These are phyloP conservation scores for Ophion costatus DNA, from an alignment of 2,888 invertebrate genomes.

Conservation along the genomic window DNA sequence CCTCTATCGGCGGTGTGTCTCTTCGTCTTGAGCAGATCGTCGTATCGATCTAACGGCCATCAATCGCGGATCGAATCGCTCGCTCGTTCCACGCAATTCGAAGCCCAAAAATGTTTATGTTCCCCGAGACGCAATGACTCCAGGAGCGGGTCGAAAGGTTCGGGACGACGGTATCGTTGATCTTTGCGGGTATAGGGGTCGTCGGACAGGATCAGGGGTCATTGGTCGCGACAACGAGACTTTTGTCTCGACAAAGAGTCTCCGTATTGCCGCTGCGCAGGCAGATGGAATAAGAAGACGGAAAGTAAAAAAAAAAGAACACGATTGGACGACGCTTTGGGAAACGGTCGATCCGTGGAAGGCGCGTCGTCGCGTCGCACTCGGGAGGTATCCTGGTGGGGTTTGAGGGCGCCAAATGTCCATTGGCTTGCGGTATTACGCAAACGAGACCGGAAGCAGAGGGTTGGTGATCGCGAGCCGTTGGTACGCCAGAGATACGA, in stretches of 20 bases:
- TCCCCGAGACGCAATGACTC: neutral
- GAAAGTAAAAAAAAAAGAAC: too few species aligned
- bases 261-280: neutral
- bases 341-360: conserved; percentile 67
- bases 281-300: neutral
- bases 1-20: neutral
- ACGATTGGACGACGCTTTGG: conserved; percentile 15
- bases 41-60: neutral
- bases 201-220: neutral
- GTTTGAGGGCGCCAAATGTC: conserved; percentile 52
- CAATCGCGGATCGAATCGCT: too few species aligned
- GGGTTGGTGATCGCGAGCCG: conserved; percentile 21
- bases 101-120: neutral
- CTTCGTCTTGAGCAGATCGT: neutral
- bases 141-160: neutral
- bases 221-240: conserved; percentile 10
- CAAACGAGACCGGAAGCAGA: conserved; percentile 28
- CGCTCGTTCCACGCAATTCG: too few species aligned
- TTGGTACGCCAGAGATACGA: conserved; percentile 43
- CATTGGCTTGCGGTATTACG: conserved; percentile 24
- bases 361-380: conserved; percentile 62
- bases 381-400: conserved; percentile 22
- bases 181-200: neutral
- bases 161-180: neutral
- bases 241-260: conserved; percentile 4